Conservation (phyloP, 2,888 invertebrate genomes). For the Eurytoma adleriae region DNA sequence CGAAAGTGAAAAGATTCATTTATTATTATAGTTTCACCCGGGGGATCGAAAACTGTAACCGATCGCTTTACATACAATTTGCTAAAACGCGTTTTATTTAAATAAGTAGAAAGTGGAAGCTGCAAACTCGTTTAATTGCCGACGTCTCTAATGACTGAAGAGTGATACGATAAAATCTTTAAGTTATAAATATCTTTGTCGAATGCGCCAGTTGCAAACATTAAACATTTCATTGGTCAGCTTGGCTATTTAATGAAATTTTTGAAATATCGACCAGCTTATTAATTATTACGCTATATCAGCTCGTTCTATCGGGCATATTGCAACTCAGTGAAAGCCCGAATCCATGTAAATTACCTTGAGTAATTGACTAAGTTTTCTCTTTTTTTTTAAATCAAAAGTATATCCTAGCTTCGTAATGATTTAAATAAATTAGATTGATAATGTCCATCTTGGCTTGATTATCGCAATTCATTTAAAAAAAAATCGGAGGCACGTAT, state of each 20-base stretch:
- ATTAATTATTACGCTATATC: conserved; percentile 15
- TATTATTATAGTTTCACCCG: conserved; percentile 16
- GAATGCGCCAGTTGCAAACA: not conserved
- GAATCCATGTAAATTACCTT: conserved; percentile 22
- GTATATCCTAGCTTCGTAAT: not conserved
- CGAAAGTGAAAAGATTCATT: not conserved
- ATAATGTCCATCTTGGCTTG: not conserved
- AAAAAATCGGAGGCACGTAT: not conserved
- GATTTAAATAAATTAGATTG: too few species aligned
- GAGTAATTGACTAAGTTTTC: not conserved
- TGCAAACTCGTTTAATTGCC: conserved; percentile 29
- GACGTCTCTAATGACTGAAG: conserved; percentile 17
- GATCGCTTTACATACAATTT: conserved; percentile 5
- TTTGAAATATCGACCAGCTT: not conserved
- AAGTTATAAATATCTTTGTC: too few species aligned
- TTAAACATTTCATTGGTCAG: not conserved
- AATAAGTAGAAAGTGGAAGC: conserved; percentile 43
- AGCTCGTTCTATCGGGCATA: not conserved
- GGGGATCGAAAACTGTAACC: conserved; percentile 17
- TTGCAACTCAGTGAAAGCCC: conserved; percentile 23
- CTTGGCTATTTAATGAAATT: not conserved
- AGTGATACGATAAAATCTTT: conserved; percentile 19
- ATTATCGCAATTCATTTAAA: not conserved
- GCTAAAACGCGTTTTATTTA: conserved; percentile 37
- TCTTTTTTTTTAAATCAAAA: not conserved